Base-by-base conservation (phyloP, 2,113 vertebrate species). In the Zapus hudsonius region DNA sequence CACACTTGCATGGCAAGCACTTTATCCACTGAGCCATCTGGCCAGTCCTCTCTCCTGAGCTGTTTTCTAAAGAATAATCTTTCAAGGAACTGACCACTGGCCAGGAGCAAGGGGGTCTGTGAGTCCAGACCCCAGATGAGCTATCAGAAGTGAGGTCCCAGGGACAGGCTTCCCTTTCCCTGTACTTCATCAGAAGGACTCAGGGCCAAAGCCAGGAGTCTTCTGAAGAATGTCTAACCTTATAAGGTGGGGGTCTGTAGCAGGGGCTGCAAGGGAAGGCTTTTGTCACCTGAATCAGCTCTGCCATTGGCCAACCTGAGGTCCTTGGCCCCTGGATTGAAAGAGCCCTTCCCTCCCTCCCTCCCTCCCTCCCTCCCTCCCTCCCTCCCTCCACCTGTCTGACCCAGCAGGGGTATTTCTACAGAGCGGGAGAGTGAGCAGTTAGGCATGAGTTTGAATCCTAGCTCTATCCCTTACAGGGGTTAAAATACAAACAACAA, bases 211-310 rank as follows among this genome's bases (percentile, higher is more conserved):
- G 47, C 25, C 1, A 4, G 78, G 57, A 25, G 4, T 5, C 16
- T 0, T 0, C 1, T 0, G 42, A 12, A 7, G 1, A 36, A 23
- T 19, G 13, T 13, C 69, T 38, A 25, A 59, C 31, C 47, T 59
- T 4, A 0, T 19, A 15, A 33, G 29, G 36, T 33, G 22, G 72
- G 44, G 10, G 29, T 36, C 20, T 23, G 27, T 38, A 9, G 4
- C 8, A 0, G 0, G 9, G 15, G 13, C 31, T 47, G 36, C 40
- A 10, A n/a, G 0, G 10, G 59, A 22, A 79, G 23, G 19, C 23
- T 42, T 44, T 25, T 11, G 5, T 31, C 29, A 0, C 42, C 8
- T 20, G 16, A 44, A 44, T 42, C 38, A 20, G 55, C 27, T 11
- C 67, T 59, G 76, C n/a, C 20, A 5, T 0, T 52, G 23, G 7